Evolutionary conservation across 2,797 vertebrate species (phyloP).

Genomic region (Sphaeramia orbicularis): DNA sequence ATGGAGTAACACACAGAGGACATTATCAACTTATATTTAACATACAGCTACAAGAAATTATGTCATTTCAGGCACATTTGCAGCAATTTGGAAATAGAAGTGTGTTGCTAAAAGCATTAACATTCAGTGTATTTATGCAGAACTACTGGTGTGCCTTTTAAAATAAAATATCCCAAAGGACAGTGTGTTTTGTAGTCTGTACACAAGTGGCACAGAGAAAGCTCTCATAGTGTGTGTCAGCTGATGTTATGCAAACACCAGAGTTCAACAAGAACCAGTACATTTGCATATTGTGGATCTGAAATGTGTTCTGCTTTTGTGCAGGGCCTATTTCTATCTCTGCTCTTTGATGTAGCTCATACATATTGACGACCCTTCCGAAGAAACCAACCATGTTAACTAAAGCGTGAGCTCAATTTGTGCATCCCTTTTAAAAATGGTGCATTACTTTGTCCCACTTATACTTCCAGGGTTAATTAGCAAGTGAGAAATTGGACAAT

Average conservation of each 20-base stretch:
- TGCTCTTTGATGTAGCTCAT: slow-evolving; percentile 83
- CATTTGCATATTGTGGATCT: slow-evolving; percentile 79
- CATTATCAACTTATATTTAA: slow-evolving; percentile 22
- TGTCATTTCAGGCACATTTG: slow-evolving; percentile 51
- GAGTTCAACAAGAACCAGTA: slow-evolving; percentile 68
- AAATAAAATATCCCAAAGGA: slow-evolving; percentile 76
- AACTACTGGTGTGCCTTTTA: slow-evolving; percentile 56
- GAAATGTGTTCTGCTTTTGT: slow-evolving; percentile 65
- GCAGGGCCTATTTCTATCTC: slow-evolving; percentile 69
- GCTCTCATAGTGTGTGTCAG: slow-evolving; percentile 61
- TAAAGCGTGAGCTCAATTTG: slow-evolving; percentile 69
- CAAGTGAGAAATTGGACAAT: slow-evolving; percentile 81
- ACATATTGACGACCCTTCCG: slow-evolving; percentile 80
- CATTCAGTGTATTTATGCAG: slow-evolving; percentile 39
- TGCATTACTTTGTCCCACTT: slow-evolving; percentile 77
- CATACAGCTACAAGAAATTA: slow-evolving; percentile 7
- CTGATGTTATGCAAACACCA: slow-evolving; percentile 76
- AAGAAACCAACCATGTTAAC: slow-evolving; percentile 64
- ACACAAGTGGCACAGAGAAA: slow-evolving; percentile 68
- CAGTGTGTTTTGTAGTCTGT: slow-evolving; percentile 71
- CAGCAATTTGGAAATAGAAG: slow-evolving; percentile 38
- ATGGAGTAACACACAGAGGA: neutral
- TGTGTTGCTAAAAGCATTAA: slow-evolving; percentile 22
- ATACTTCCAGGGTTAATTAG: slow-evolving; percentile 79
- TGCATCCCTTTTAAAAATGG: slow-evolving; percentile 44